Evolutionary conservation across 2,888 invertebrate species (phyloP).

Genomic region (Diachrysia chrysitis): DNA sequence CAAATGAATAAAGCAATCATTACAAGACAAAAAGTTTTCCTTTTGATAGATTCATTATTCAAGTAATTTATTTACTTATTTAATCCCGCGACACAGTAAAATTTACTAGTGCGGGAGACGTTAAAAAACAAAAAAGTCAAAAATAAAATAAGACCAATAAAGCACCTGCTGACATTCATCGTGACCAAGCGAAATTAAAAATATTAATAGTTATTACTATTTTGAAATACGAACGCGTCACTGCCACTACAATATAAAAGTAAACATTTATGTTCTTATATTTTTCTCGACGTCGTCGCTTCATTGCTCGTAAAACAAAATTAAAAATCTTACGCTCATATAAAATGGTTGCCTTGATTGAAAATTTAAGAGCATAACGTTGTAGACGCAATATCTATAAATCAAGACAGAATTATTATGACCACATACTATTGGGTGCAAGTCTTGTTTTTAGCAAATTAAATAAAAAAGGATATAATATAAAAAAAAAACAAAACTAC

Average conservation of each 20-base stretch:
- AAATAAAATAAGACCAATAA: too few species aligned
- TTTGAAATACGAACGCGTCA: neutral
- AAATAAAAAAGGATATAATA: neutral
- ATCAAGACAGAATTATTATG: neutral
- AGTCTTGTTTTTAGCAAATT: neutral
- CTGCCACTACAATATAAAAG: neutral
- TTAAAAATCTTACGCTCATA: conserved; percentile 11
- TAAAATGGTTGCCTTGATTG: conserved; percentile 8
- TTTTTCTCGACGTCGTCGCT: conserved; percentile 4
- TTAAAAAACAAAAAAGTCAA: too few species aligned
- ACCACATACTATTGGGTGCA: neutral
- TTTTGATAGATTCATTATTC: too few species aligned
- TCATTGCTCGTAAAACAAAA: conserved; percentile 12
- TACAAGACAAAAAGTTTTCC: too few species aligned
- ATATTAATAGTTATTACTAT: neutral
- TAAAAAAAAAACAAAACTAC: too few species aligned
- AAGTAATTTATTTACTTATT: too few species aligned
- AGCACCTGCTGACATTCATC: too few species aligned
- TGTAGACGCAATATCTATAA: conserved; percentile 3
- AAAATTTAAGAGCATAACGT: neutral
- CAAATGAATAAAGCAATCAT: too few species aligned
- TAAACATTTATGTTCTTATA: conserved; percentile 6
- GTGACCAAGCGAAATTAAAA: too few species aligned
- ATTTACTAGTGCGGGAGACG: too few species aligned
- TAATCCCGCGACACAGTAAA: too few species aligned